Evolutionary conservation across 2,888 invertebrate genomes (phyloP), one percentile per base, ranked within the genome.

Genomic region (Macaria liturata): DNA sequence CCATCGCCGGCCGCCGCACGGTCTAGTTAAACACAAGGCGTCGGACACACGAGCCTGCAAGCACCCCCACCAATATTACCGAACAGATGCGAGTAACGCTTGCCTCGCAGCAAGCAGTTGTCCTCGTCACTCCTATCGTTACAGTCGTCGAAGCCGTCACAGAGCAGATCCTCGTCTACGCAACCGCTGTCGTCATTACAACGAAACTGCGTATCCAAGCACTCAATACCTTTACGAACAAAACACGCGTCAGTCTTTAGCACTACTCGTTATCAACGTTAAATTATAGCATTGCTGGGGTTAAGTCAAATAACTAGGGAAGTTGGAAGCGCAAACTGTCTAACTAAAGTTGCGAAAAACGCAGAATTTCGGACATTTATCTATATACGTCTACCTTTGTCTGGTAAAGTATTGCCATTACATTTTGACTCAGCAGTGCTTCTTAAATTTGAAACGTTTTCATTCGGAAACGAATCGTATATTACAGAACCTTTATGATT

Each of bases 101-200:
- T 93, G 75, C 88, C 82, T 78, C 84, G 80, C 75, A 83, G 83
- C 78, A 92, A 79, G 83, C 94, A 94, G 83, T 91, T 86, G 70
- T 84, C 82, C 82, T 95, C 95, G 81, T 95, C 95, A 71, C 94
- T 94, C 76, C 87, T 81, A 80, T 95, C 94, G 67, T 74, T 81
- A 87, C 95, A 95, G 82, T 95, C 93, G 69, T 77, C 76, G 72
- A 75, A 74, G 71, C 92, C 92, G 80, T 95, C 94, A 88, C 95
- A 96, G 66, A 92, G 80, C 68, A 89, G 82, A 64, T 82, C 78
- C 72, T 84, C 76, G 65, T 92, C 88, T 76, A 95, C 89, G 90
- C 95, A 95, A 81, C 92, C 88, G 79, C 88, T 92, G 82, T 88
- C 91, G 78, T 91, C 88, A 84, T 93, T 92, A 83, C 90, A 91